Evolutionary conservation across 2,888 invertebrate genomes (phyloP).

Genomic region (Alviniconcha strummeri): DNA sequence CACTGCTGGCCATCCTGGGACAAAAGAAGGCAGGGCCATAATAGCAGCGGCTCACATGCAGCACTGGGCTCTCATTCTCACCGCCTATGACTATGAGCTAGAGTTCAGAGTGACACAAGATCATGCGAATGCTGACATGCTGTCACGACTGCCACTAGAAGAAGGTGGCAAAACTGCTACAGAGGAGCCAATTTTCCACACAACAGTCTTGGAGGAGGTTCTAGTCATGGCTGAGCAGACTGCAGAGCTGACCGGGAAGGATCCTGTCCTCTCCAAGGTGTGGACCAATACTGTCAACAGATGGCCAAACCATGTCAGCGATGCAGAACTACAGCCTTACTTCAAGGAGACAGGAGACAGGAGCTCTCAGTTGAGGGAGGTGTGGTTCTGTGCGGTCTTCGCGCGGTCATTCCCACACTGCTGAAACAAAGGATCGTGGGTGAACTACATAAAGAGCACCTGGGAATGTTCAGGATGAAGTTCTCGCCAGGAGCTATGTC

Average conservation of each 20-base stretch:
- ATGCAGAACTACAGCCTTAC: slow-evolving; percentile 27
- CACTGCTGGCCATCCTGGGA: slow-evolving; percentile 69
- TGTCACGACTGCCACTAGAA: slow-evolving; percentile 54
- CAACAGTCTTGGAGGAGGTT: slow-evolving; percentile 3
- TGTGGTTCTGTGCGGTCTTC: slow-evolving; percentile 40
- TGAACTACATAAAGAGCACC: slow-evolving; percentile 43
- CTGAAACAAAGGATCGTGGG: slow-evolving; percentile 31
- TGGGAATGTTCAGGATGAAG: slow-evolving; percentile 49
- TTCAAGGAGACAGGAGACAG: slow-evolving; percentile 9
- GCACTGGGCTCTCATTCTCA: slow-evolving; percentile 57
- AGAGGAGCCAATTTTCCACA: slow-evolving; percentile 19
- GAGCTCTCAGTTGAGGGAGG: slow-evolving; percentile 38
- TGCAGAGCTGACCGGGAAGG: slow-evolving; percentile 19
- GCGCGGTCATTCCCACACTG: slow-evolving; percentile 37
- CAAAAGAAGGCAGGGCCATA: slow-evolving; percentile 57
- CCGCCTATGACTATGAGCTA: slow-evolving; percentile 66
- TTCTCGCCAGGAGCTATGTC: slow-evolving; percentile 43
- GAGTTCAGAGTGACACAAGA: slow-evolving; percentile 55
- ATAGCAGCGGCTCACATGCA: slow-evolving; percentile 60
- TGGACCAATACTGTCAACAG: slow-evolving; percentile 5
- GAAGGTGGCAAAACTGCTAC: not conserved
- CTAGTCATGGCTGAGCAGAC: slow-evolving; percentile 19
- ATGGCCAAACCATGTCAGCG: slow-evolving; percentile 8
- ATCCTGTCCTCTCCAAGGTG: slow-evolving; percentile 27
- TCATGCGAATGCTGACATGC: slow-evolving; percentile 65